Percentiles rank a stretch among this genome's conserved stretches.
Conservation (phyloP, 2,113 vertebrate species). For the Nymphicus hollandicus region DNA sequence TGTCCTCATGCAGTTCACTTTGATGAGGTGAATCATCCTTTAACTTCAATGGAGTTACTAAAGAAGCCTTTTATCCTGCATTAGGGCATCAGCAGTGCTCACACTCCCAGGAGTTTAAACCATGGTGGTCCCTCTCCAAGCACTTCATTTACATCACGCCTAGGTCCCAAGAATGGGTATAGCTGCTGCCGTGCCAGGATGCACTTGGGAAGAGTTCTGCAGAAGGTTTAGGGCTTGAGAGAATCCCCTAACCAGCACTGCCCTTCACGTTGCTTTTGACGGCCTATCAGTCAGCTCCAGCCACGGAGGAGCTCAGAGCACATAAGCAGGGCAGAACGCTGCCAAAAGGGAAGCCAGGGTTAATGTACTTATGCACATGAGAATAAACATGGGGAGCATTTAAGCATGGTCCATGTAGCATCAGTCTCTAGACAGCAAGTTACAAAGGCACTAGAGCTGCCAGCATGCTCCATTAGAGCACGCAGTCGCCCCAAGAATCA, state of each 20-base stretch:
- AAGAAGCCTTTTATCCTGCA: background rate
- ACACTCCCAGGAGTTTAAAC: background rate
- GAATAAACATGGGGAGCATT: background rate
- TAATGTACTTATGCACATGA: rapidly evolving
- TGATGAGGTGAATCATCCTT: background rate
- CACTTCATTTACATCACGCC: background rate
- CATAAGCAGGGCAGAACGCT: background rate
- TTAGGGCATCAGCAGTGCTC: background rate
- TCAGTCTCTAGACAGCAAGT: background rate
- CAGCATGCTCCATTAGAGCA: background rate
- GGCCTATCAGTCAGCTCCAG: background rate
- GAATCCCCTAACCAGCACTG: background rate
- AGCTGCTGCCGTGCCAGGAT: rapidly evolving
- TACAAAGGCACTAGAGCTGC: background rate
- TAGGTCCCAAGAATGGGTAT: rapidly evolving
- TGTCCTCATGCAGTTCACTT: background rate
- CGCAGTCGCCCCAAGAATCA: rapidly evolving
- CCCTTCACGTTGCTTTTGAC: background rate
- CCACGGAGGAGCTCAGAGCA: rapidly evolving
- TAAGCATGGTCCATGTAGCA: background rate
- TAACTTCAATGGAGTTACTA: background rate
- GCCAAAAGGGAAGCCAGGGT: background rate
- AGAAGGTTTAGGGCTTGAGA: background rate
- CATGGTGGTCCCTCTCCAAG: rapidly evolving
- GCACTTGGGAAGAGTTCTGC: background rate